A percentile compares a stretch with the other conserved stretches of the same genome.
Evolutionary conservation across 2,113 vertebrate species (phyloP).

Genomic region (Bubo scandiacus): DNA sequence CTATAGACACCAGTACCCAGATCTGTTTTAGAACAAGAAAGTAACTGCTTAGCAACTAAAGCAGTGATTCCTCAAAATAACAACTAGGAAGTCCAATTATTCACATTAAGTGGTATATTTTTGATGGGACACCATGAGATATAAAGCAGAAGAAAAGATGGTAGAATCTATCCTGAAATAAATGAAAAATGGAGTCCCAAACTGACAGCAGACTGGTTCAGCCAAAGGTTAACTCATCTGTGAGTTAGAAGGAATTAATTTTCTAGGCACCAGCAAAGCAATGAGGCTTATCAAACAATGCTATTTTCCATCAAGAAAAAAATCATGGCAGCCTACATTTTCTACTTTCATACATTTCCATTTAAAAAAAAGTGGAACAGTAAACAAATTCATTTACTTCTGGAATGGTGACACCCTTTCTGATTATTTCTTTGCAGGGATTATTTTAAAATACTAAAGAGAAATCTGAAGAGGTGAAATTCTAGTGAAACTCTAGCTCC

Average conservation of each 20-base stretch:
- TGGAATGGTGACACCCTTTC: background rate
- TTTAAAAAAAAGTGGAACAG: background rate
- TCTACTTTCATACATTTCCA: background rate
- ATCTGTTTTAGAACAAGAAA: background rate
- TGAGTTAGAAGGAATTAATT: slow-evolving; percentile 49
- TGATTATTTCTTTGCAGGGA: background rate
- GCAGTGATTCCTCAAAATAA: background rate
- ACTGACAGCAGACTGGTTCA: slow-evolving; percentile 45
- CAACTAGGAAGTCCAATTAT: background rate
- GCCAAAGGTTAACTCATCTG: slow-evolving; percentile 53
- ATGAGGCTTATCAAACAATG: slow-evolving; percentile 46
- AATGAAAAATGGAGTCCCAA: slow-evolving; percentile 2
- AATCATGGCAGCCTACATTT: slow-evolving; percentile 12
- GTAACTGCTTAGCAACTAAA: slow-evolving; percentile 16
- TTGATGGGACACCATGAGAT: background rate
- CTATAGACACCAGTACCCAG: background rate
- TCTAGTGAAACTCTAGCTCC: background rate
- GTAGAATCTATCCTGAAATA: slow-evolving; percentile 20
- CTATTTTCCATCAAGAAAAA: slow-evolving; percentile 19
- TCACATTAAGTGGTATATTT: background rate
- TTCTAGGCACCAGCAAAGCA: slow-evolving; percentile 43
- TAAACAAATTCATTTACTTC: background rate
- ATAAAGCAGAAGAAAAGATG: background rate
- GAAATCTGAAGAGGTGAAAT: background rate
- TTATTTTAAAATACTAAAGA: background rate